phyloP scores from a whole-genome alignment of 2,113 vertebrate species.

The Geococcyx californianus region DNA sequence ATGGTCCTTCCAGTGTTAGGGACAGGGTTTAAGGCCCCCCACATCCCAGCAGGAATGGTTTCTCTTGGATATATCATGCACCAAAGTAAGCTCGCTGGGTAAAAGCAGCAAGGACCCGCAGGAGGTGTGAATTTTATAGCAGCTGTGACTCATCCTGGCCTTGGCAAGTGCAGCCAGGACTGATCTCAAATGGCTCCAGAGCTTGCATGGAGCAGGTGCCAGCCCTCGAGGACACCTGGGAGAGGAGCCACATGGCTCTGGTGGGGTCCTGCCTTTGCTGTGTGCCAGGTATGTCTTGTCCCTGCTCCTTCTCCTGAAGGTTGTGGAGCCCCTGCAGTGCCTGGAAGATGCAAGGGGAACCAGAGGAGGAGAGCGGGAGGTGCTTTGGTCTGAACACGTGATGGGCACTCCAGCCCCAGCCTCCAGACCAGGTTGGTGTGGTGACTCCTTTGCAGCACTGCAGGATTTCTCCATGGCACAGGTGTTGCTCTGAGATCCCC shows the following conservation, averaged over 20 bases:
- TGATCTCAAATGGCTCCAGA: neutral
- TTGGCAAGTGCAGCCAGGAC: neutral
- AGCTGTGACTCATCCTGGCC: neutral
- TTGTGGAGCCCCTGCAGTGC: neutral
- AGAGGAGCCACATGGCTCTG: neutral
- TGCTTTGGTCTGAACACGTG: fast-evolving
- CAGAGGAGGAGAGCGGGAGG: neutral
- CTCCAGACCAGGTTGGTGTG: neutral
- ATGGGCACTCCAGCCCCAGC: neutral
- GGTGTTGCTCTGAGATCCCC: neutral
- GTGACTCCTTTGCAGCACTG: neutral
- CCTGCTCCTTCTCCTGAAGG: neutral
- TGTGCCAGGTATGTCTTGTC: neutral
- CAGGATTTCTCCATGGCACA: neutral
- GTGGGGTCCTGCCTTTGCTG: neutral
- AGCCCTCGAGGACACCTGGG: neutral
- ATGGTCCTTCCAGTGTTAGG: neutral
- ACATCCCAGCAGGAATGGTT: neutral
- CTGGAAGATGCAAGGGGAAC: neutral
- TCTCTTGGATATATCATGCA: neutral
- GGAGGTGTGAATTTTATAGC: neutral
- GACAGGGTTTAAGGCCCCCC: neutral
- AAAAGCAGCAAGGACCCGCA: neutral
- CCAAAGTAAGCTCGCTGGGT: neutral
- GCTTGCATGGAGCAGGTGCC: neutral